Evolutionary conservation across 92 coral and sea anemone species (phyloP), one percentile per base, ranked within the genome.

Genomic region (Paramuricea clavata): DNA sequence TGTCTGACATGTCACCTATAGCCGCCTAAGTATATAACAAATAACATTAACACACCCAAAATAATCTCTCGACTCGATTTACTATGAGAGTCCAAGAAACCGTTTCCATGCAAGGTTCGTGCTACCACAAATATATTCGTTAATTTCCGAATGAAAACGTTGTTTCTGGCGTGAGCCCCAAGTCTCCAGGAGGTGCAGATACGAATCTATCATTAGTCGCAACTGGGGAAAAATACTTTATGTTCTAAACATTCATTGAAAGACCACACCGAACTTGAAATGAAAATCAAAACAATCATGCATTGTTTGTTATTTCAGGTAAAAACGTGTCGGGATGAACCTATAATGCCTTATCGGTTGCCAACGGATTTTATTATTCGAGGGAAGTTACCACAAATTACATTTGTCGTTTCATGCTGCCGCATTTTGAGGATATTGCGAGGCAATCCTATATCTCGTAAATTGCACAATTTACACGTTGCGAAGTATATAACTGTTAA

Each of bases 251-350:
- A 19, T 49, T 79, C 23, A 36, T 79, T 33, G 23, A 33, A 22
- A 57, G 84, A 79, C 84, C 84, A 79, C 84, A 79, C 84, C 35
- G 84, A 79, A 76, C 22, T 26, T 32, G 67, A 76, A 30, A 52
- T 49, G 28, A 49, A 22, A 17, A 23, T n/a, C 17, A 49, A 54
- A 52, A 49, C 82, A 76, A 52, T 32, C 23, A 49, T n/a, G n/a
- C 68, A 54, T 34, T 76, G 68, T 60, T 59, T 79, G 84, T 79
- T 59, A 61, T 79, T 79, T 79, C 73, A 59, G 73, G 30, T 56
- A 33, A 78, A 60, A 41, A 22, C 68, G 31, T 59, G 73, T 41
- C 54, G 73, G 22, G 73, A 65, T n/a, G 28, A 61, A 27, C 32
- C 22, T 30, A 76, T 15, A 39, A 76, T 2, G 4, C 19, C 32